Evolutionary conservation across 2,113 vertebrate genomes (phyloP).

Genomic region (Pteropus alecto): DNA sequence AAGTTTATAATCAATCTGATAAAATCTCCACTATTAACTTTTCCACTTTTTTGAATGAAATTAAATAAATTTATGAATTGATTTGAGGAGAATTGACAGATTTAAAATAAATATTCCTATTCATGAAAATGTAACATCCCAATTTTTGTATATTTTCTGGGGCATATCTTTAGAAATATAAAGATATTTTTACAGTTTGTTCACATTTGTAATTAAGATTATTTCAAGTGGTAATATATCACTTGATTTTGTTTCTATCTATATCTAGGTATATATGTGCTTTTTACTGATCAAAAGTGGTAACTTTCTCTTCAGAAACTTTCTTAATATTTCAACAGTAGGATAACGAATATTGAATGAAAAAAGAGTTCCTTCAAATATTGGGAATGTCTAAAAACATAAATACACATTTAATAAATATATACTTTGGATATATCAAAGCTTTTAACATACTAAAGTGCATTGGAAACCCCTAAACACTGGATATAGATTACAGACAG

Average conservation of each 20-base stretch:
- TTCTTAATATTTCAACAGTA: neutral
- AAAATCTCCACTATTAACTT: neutral
- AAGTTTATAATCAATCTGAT: neutral
- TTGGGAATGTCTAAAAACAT: too few relatives aligned
- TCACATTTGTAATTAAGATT: neutral
- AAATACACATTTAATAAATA: too few relatives aligned
- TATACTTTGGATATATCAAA: neutral
- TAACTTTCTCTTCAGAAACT: neutral
- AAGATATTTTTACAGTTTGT: neutral
- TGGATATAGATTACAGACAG: neutral
- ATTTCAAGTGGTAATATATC: neutral
- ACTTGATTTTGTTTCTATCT: neutral
- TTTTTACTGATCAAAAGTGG: neutral
- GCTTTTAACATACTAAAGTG: neutral
- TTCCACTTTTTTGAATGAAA: neutral
- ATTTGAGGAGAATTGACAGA: neutral
- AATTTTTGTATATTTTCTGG: neutral
- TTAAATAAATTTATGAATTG: neutral
- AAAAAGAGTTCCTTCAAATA: too few relatives aligned
- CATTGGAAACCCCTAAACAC: neutral
- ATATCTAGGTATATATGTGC: neutral
- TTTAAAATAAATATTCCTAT: neutral
- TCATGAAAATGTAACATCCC: neutral
- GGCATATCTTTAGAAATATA: neutral
- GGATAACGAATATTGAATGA: too few relatives aligned